Evolutionary conservation across 2,797 vertebrate genomes (phyloP).

Genomic region (Schizopygopsis pylzovi): DNA sequence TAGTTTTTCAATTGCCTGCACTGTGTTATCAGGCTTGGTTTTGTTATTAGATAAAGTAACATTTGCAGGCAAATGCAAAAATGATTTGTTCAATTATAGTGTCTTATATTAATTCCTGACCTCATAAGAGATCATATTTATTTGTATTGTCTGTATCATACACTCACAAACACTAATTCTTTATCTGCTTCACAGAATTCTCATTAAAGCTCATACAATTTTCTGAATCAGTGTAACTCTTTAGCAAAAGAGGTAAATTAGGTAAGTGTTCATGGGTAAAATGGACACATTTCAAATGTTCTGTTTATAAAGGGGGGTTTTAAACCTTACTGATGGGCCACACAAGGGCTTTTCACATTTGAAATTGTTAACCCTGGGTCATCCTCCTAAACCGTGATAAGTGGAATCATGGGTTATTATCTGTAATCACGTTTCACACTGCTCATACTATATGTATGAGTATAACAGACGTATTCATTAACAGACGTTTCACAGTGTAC

Average conservation of each 20-base stretch:
- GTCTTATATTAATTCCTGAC: constrained; percentile 41
- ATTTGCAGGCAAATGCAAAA: constrained; percentile 36
- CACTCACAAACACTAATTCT: background rate
- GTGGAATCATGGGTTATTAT: too few species aligned
- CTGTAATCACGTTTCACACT: too few species aligned
- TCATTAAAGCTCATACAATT: background rate
- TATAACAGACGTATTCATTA: too few species aligned
- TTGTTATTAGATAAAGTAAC: constrained; percentile 26
- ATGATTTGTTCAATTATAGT: constrained; percentile 28
- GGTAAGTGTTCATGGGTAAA: too few species aligned
- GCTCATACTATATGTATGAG: too few species aligned
- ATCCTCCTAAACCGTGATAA: too few species aligned
- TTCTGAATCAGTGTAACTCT: background rate
- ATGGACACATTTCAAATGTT: too few species aligned
- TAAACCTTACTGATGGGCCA: too few species aligned
- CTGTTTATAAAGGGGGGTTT: too few species aligned
- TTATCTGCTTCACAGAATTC: background rate
- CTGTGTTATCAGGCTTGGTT: constrained; percentile 1
- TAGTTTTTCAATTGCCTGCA: constrained; percentile 9
- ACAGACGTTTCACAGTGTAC: too few species aligned
- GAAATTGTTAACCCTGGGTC: too few species aligned
- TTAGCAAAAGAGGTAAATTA: background rate
- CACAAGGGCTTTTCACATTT: too few species aligned
- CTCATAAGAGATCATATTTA: constrained; percentile 14
- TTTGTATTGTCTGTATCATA: constrained; percentile 10